Evolutionary conservation across 2,797 vertebrate genomes (phyloP), one percentile per base, ranked within the genome.

Genomic region (Sylvilagus floridanus): DNA sequence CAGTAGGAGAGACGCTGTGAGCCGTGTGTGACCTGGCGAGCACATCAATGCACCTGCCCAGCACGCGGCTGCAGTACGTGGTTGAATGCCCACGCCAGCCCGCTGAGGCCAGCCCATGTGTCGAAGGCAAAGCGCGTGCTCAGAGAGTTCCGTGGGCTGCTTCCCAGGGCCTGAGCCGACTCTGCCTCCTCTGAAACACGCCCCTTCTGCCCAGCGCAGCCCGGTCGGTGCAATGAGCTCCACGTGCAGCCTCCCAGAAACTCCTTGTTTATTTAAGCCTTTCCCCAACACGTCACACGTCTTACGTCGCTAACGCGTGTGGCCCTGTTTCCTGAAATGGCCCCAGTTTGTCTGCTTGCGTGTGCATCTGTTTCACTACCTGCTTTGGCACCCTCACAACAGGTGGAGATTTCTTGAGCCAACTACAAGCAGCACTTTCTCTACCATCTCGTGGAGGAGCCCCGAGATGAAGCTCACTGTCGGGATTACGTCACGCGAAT

Each of bases 311-410:
- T 63, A 35, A 77, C 60, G 14, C 0, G 42, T 90, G 88, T 95
- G 60, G 91, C 13, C 17, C 32, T 17, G 35, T 93, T 93, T 90
- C 77, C 93, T 76, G 11, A 88, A 92, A 87, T 63, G 54, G 62
- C 14, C 22, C 30, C 37, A 26, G 17, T 87, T 89, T 66, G 19
- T 60, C 81, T 83, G 24, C 52, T 81, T 88, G 10, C 26, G 28
- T 79, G 16, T 26, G 32, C 16, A 60, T 32, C 17, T 32, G 63
- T 79, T 79, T 85, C 12, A 66, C 79, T 71, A 21, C 77, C 78
- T 69, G 62, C 57, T 66, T 28, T 93, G 19, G 89, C 1, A 19
- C 19, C 11, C 30, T 79, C 65, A 66, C 35, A 84, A 14, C 17
- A 93, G 57, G 12, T 2, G 71, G 66, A 82, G 28, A 89, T 83